Base-by-base conservation (phyloP, 2,888 invertebrate genomes). In the Argyresthia albistria region DNA sequence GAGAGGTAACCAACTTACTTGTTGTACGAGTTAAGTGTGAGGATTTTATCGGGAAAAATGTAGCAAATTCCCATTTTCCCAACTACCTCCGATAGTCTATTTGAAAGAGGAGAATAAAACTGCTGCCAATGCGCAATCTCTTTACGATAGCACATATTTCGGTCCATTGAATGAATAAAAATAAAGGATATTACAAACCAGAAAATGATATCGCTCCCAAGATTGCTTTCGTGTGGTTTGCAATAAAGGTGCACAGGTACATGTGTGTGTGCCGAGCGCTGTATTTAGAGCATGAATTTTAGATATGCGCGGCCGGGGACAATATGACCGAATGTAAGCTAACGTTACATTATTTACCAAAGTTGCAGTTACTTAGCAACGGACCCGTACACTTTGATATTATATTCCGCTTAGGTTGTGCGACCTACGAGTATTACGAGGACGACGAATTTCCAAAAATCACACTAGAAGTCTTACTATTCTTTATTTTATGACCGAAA, bases 201-300 rank as follows among this genome's bases (percentile, higher is more conserved):
- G 45, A 45, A 51, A 43, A 43, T 43, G 25, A 61, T 57, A 58
- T 60, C 62, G 56, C 59, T 60, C 59, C 65, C 62, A 70, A 70
- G 69, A 74, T 70, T 71, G 64, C 65, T 69, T 76, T 70, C 70
- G 72, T 73, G 75, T 67, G 71, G 70, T 66, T 68, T 59, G 68
- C 70, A 71, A 77, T 78, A 74, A 78, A 75, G 69, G 66, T n/a
- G n/a, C 63, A 65, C 65, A 61, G 62, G 42, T 25, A 16, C 25
- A 35, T 43, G 50, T 15, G 8, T 42, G 48, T 37, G 36, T 14
- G 39, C 10, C 39, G 39, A 57, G 58, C 56, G 57, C 62, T 61
- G 70, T 75, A 73, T 77, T 77, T 74, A 70, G 71, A 70, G 65
- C 72, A 75, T 77, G 70, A 74, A 77, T 77, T 74, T 74, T 71